A percentile compares a stretch with the other conserved stretches of the same genome.
These are phyloP conservation scores for Lagopus leucura DNA, from an alignment of 2,113 vertebrate genomes.

Conservation along the genomic window DNA sequence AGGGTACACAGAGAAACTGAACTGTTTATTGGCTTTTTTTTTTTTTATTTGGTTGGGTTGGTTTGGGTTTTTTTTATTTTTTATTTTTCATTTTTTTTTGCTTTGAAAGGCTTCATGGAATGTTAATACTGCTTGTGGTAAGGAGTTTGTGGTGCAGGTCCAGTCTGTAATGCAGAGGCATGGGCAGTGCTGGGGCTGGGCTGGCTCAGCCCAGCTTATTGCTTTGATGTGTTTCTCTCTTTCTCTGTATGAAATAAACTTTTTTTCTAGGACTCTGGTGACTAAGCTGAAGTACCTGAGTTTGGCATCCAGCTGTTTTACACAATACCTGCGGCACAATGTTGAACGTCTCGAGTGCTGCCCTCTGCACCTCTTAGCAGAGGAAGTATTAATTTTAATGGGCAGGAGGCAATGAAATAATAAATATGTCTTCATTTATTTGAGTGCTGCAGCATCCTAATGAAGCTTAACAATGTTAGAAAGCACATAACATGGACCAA, in stretches of 20 bases:
- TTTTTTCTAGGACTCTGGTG: conserved; percentile 2
- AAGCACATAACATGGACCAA: neutral
- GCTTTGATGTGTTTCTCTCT: neutral
- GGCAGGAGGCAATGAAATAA: conserved; percentile 25
- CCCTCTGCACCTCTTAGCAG: conserved; percentile 29
- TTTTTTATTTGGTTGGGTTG: no score
- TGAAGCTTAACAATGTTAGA: conserved; percentile 43
- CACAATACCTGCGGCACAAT: neutral
- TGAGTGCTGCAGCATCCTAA: neutral
- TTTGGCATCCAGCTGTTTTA: conserved; percentile 33
- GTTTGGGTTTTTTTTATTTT: no score
- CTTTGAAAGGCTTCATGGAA: neutral
- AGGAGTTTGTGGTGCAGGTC: rapidly evolving
- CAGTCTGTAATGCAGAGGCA: rapidly evolving
- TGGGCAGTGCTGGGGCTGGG: neutral
- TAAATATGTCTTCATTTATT: conserved; percentile 46
- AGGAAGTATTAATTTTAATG: conserved; percentile 59
- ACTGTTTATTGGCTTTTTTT: neutral
- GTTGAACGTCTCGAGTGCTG: neutral
- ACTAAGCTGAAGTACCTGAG: neutral
- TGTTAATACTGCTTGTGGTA: neutral
- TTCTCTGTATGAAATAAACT: neutral
- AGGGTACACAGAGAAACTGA: neutral
- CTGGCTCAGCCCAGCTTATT: neutral
- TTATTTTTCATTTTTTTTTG: neutral